Conservation (phyloP, 2,888 invertebrate genomes). For the Automeris io region DNA sequence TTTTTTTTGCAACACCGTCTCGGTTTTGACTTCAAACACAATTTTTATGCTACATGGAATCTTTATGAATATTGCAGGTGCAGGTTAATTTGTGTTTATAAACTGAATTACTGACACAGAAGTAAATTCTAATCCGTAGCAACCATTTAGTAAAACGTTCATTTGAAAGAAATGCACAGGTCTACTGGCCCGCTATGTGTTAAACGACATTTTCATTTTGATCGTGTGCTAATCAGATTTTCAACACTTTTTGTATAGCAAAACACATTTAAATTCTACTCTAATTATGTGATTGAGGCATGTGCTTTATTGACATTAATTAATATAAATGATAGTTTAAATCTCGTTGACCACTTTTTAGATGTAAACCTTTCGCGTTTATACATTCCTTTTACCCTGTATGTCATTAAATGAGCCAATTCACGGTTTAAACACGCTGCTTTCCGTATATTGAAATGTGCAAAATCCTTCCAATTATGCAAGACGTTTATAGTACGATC, state of each 20-base stretch:
- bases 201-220: background rate
- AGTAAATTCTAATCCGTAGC: no score
- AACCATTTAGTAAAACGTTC: no score
- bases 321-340: background rate
- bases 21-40: no score
- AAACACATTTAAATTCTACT: background rate
- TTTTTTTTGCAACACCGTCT: no score
- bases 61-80: no score
- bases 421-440: background rate
- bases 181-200: background rate
- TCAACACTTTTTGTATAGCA: background rate
- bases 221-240: background rate
- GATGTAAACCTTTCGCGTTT: background rate
- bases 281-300: no score
- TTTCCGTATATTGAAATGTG: background rate
- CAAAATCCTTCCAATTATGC: background rate
- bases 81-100: no score
- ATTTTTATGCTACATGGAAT: no score
- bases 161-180: background rate
- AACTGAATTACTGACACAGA: no score
- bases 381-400: background rate
- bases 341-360: background rate
- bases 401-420: background rate
- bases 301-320: background rate
- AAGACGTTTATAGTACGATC: slow-evolving; percentile 9